These are phyloP conservation scores for Sceloporus undulatus DNA, from an alignment of 2,113 vertebrate genomes.

Conservation along the genomic window DNA sequence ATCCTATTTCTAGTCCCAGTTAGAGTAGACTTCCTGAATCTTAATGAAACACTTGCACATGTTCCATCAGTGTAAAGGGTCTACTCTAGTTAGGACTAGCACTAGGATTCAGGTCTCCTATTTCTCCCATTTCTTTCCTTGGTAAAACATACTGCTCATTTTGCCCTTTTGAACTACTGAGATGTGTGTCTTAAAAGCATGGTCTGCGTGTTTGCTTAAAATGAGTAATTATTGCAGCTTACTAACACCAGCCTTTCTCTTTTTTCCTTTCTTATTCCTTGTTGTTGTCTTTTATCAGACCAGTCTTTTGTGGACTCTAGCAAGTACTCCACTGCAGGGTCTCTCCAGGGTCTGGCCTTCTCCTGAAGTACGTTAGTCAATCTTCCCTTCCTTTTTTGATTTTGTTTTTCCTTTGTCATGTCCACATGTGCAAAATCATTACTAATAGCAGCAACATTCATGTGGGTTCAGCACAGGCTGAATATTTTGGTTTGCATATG, in stretches of 20 bases:
- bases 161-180: constrained; percentile 52
- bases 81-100: too few species aligned
- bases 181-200: constrained; percentile 57
- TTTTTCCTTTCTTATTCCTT: constrained; percentile 76
- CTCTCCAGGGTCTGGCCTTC: constrained; percentile 92
- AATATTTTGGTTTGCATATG: constrained; percentile 39
- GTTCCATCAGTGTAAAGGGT: too few species aligned
- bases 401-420: constrained; percentile 68
- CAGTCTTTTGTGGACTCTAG: constrained; percentile 95
- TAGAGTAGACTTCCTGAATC: too few species aligned
- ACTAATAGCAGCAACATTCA: constrained; percentile 41
- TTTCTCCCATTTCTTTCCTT: not conserved
- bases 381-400: constrained; percentile 72
- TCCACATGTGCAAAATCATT: constrained; percentile 69
- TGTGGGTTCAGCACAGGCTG: constrained; percentile 45
- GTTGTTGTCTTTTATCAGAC: constrained; percentile 85
- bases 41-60: too few species aligned
- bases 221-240: constrained; percentile 62
- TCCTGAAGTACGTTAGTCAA: constrained; percentile 91
- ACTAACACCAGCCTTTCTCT: constrained; percentile 78
- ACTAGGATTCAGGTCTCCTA: too few species aligned
- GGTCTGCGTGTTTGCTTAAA: constrained; percentile 65
- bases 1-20: too few species aligned
- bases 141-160: constrained; percentile 24
- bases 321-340: constrained; percentile 92